Evolutionary conservation across 2,113 vertebrate genomes (phyloP).

Genomic region (Hemicordylus capensis): DNA sequence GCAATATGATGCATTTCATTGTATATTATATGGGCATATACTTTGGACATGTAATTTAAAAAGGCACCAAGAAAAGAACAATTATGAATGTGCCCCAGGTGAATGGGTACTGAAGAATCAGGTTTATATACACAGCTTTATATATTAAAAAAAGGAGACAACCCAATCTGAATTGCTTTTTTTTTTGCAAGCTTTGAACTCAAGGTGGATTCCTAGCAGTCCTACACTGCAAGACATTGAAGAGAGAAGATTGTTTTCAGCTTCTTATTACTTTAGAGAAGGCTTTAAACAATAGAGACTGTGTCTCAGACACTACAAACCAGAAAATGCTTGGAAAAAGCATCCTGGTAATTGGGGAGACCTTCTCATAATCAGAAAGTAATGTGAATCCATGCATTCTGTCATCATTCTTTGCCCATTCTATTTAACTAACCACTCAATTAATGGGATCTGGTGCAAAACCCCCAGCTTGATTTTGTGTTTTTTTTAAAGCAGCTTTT

Average conservation of each 20-base stretch:
- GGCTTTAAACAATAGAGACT: slow-evolving; percentile 31
- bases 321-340: slow-evolving; percentile 35
- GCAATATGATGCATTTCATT: background rate
- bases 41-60: background rate
- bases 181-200: slow-evolving; percentile 10
- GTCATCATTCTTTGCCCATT: slow-evolving; percentile 18
- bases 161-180: slow-evolving; percentile 23
- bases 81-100: background rate
- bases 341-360: slow-evolving; percentile 36
- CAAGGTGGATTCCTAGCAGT: slow-evolving; percentile 21
- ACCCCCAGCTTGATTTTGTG: background rate
- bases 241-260: slow-evolving; percentile 9
- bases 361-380: slow-evolving; percentile 38
- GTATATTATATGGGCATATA: background rate
- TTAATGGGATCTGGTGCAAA: background rate
- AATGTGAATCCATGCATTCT: slow-evolving; percentile 17
- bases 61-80: too few relatives aligned
- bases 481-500: background rate
- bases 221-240: background rate
- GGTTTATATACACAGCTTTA: background rate
- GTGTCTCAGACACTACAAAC: background rate
- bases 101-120: slow-evolving; percentile 5
- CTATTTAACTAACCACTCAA: slow-evolving; percentile 13
- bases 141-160: slow-evolving; percentile 4
- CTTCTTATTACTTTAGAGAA: slow-evolving; percentile 3